Evolutionary conservation across 2,797 vertebrate genomes (phyloP), one percentile per base, ranked within the genome.

Genomic region (Sebastes reedi): DNA sequence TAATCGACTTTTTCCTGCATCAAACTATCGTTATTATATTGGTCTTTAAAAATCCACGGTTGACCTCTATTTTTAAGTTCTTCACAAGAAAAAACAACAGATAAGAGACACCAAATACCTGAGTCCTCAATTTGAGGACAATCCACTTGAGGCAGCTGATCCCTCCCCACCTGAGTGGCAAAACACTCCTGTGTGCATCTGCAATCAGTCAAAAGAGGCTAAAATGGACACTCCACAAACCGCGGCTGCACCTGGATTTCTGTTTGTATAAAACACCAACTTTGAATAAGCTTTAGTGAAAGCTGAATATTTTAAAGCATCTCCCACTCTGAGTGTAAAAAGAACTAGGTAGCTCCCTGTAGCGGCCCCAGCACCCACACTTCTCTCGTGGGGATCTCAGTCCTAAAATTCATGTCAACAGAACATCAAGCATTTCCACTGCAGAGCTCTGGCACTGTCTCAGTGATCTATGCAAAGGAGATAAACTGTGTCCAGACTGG

Each of bases 401-500:
- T 32, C 24, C 32, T 20, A 5, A 50, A 50, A 50, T 50, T 67
- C 24, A 18, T 18, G 24, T 72, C 67, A 80, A 81, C 56, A 79
- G 25, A 73, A 73, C 29, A 68, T 81, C 55, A 71, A 78, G 67
- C 25, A 66, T 83, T 66, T 73, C 42, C 20, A 6, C 70, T 68
- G 72, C 78, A 62, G 64, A 24, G 70, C 56, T 79, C 50, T 75
- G 34, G 27, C 36, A 42, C 16, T 16, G 67, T 69, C 75, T 84
- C 66, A 8, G 29, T 78, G 71, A 84, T 76, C 59, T 82, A 69
- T 62, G 64, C 58, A 42, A 80, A 79, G 66, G 62, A 75, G 56
- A 91, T 67, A 81, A 81, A 34, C 72, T 59, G 64, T 82, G 81
- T 80, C 77, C 74, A 8, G 32, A 73, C 54, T 60, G 69, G 54